Evolutionary conservation across 2,888 invertebrate species (phyloP), one percentile per base, ranked within the genome.

Genomic region (Cantharis rustica): DNA sequence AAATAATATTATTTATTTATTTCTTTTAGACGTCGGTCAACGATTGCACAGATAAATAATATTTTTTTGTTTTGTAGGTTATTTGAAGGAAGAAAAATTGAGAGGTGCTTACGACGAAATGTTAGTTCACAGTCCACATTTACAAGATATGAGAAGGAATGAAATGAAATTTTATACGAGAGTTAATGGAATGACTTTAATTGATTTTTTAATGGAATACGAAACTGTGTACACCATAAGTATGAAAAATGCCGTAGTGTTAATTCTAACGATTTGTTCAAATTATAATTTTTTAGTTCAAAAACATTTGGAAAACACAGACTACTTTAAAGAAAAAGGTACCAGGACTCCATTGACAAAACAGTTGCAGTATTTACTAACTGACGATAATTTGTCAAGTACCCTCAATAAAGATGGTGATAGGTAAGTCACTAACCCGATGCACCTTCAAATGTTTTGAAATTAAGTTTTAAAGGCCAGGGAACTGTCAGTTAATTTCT

Each of bases 121-220:
- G 76, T 79, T 87, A n/a, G 84, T 83, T 71, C 81, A 81, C 16
- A 87, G 83, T 1, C 69, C 77, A 13, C 78, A 85, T 80, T 83
- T 88, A 26, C 76, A 84, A 77, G 80, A 82, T 71, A 75, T 80
- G 17, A 70, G 79, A 71, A 80, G 78, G 73, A 79, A 81, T 17
- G 80, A 82, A 77, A 82, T 81, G 64, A 82, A 47, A n/a, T 47
- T 47, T 47, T 47, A 47, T 47, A 88, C 88, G 0, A 82, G 87
- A 73, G 84, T 87, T 13, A 79, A 79, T 27, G 88, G 88, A 1
- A 82, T 85, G 79, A 85, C 84, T 71, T 80, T 89, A 61, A 82
- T 83, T 61, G 88, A 88, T 78, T 85, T 87, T 73, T 80, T 89
- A 69, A 80, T 81, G 11, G 86, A 87, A 80, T 88, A 88, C 82